Conservation (phyloP, 2,797 vertebrate species). For the Thalassophryne amazonica region DNA sequence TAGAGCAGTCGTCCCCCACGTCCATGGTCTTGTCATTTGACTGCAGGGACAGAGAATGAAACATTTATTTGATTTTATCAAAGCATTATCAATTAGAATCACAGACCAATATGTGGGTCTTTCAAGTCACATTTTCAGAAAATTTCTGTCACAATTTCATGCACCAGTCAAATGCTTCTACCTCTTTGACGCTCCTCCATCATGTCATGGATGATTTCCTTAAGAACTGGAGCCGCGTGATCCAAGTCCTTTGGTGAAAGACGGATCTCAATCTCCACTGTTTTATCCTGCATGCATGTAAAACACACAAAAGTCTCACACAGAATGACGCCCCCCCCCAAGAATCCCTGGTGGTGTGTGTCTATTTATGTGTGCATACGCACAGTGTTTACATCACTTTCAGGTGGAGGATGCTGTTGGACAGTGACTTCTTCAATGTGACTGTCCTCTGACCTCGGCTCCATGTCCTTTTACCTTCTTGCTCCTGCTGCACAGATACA, state of each 20-base stretch:
- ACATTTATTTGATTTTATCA: too few relatives aligned
- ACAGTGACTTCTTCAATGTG: conserved; percentile 54
- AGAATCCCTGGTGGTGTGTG: neutral
- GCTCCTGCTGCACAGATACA: conserved; percentile 42
- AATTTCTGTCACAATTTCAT: neutral
- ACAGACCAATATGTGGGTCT: neutral
- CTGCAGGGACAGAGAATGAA: conserved; percentile 50
- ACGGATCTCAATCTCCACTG: conserved; percentile 55
- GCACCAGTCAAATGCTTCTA: conserved; percentile 7
- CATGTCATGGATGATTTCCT: conserved; percentile 67
- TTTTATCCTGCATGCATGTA: conserved; percentile 51
- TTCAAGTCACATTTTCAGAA: conserved; percentile 3
- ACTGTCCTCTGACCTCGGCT: conserved; percentile 59
- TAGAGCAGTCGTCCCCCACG: conserved; percentile 19
- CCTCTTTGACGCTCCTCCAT: conserved; percentile 50
- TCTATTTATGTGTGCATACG: neutral
- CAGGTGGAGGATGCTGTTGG: conserved; percentile 37
- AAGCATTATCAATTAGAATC: neutral
- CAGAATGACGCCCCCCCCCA: neutral
- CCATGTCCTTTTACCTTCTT: conserved; percentile 61
- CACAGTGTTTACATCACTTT: conserved; percentile 37
- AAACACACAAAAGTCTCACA: conserved; percentile 1
- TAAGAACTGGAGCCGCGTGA: conserved; percentile 50
- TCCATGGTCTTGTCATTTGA: conserved; percentile 28
- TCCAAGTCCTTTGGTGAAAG: conserved; percentile 65